A percentile compares a stretch with the other conserved stretches of the same genome.
Evolutionary conservation across 2,797 vertebrate species (phyloP).

Genomic region (Calcarius lapponicus): DNA sequence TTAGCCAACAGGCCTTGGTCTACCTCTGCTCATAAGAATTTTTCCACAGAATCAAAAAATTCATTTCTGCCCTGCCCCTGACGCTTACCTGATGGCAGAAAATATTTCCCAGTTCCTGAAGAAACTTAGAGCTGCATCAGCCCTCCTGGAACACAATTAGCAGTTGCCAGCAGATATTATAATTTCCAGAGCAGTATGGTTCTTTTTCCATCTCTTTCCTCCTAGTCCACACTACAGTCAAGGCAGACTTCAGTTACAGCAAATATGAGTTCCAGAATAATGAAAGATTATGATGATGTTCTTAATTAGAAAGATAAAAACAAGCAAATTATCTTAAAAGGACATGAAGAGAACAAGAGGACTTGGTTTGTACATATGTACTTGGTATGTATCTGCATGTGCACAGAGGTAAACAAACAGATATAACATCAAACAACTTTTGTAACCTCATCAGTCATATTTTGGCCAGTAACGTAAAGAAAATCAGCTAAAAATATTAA

Average conservation of each 20-base stretch:
- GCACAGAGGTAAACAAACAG: background rate
- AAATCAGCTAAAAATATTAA: background rate
- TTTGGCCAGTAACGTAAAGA: background rate
- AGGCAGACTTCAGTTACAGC: background rate
- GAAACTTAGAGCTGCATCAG: background rate
- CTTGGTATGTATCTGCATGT: too few relatives aligned
- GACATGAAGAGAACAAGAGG: background rate
- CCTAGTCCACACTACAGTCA: background rate
- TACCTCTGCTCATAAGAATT: background rate
- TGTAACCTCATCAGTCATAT: background rate
- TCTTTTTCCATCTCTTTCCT: background rate
- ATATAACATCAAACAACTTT: background rate
- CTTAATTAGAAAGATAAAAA: background rate
- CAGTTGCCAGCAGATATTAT: background rate
- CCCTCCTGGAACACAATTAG: background rate
- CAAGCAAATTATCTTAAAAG: background rate
- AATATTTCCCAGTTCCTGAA: background rate
- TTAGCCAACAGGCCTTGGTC: background rate
- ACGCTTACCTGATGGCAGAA: background rate
- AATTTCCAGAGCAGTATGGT: background rate
- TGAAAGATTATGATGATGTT: background rate
- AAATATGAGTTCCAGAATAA: background rate
- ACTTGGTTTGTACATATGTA: background rate
- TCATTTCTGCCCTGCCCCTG: background rate
- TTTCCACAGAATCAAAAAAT: background rate